These are phyloP conservation scores for Polyodon spathula DNA, from an alignment of 2,113 vertebrate genomes.

Conservation along the genomic window DNA sequence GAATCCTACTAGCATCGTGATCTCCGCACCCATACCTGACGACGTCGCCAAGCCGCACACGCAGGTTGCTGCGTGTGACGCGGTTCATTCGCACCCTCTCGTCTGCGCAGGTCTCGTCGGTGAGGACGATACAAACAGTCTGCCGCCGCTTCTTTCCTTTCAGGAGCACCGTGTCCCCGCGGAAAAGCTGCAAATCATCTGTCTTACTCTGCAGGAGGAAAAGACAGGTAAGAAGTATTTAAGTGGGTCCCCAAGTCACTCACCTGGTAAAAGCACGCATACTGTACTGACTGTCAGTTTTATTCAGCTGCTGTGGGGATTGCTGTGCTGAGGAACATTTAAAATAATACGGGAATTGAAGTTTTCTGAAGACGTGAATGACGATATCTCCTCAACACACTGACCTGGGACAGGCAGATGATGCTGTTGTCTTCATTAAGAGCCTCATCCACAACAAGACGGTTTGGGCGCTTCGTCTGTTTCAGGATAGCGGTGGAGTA, in stretches of 20 bases:
- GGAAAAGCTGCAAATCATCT: slow-evolving; percentile 47
- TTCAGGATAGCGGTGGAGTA: slow-evolving; percentile 61
- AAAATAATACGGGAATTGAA: slow-evolving; percentile 2
- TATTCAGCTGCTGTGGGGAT: too few species aligned
- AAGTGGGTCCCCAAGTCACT: background rate
- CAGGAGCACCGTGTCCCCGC: slow-evolving; percentile 43
- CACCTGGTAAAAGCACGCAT: background rate
- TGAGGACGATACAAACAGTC: slow-evolving; percentile 45
- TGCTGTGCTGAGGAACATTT: background rate
- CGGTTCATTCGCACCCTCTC: slow-evolving; percentile 45
- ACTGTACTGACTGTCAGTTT: too few species aligned
- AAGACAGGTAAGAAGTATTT: background rate
- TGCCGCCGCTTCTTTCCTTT: slow-evolving; percentile 41
- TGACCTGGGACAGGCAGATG: slow-evolving; percentile 55
- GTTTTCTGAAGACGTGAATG: background rate
- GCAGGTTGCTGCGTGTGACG: slow-evolving; percentile 45
- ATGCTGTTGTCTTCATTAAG: slow-evolving; percentile 63
- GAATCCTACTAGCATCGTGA: background rate
- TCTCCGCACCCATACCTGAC: slow-evolving; percentile 29
- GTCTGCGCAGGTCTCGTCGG: slow-evolving; percentile 32
- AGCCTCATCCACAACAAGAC: slow-evolving; percentile 58
- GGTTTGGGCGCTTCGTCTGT: slow-evolving; percentile 59
- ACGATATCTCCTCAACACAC: background rate
- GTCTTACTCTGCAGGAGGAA: slow-evolving; percentile 33
- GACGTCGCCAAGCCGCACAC: slow-evolving; percentile 43